Evolutionary conservation across 2,113 vertebrate species (phyloP), one percentile per base, ranked within the genome.

Genomic region (Anser cygnoides): DNA sequence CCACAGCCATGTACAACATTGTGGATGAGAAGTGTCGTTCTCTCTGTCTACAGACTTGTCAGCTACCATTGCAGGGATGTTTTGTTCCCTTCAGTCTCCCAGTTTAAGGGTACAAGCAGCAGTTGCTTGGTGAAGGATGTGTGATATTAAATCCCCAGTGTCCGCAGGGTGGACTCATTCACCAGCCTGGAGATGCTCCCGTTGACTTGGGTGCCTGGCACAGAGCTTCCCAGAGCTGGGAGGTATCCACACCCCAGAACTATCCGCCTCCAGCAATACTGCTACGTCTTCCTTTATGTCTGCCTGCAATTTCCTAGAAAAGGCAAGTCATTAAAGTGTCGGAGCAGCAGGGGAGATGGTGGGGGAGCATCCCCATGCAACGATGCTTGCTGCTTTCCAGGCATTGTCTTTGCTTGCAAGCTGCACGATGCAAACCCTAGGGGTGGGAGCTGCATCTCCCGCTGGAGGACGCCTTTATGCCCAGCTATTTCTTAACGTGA

Each of bases 381-480:
- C 43, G 61, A 43, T 9, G 0, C 25, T 54, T 75, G 58, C 49
- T 52, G 2, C 70, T 79, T 78, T 17, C 65, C 73, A 54, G 43
- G 22, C 2, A 8, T 35, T 43, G 29, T 39, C 55, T 88, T 86
- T 80, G 52, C 43, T 95, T 16, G 4, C 29, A 21, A 43, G 63
- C 59, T 61, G 28, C 31, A 0, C 2, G 33, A 74, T 37, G 8
- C 41, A 74, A 89, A 86, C n/a, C 13, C 2, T 2, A 41, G 37
- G 66, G 67, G 65, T 46, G 13, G 76, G 46, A 89, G 37, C 29
- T 6, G 2, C 66, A 49, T 46, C 87, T 41, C 20, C 50, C 0
- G 0, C 0, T n/a, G 59, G 73, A 87, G 50, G 84, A 74, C 0
- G 0, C 37, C 74, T 46, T 78, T 44, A 57, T 35, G 39, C 54